Percentiles rank a stretch among this genome's conserved stretches.
phyloP scores from a whole-genome alignment of 2,797 vertebrate genomes.

The Cottoperca gobio region DNA sequence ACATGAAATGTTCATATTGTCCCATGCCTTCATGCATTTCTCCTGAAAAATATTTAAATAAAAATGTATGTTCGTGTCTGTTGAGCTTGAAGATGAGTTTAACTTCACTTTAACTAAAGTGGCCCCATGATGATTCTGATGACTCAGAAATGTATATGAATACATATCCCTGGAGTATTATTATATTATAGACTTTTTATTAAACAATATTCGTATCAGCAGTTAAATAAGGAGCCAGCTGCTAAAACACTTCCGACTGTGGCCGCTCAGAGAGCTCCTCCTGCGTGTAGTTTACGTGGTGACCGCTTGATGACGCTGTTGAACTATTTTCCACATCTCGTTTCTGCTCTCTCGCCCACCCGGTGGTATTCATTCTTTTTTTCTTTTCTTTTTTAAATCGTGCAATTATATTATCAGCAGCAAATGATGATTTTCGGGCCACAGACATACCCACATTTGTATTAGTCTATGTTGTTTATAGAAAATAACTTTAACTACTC shows the following conservation, averaged over 20 bases:
- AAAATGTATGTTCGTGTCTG: not conserved
- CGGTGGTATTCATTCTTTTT: too few species aligned
- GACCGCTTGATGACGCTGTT: conserved; percentile 81
- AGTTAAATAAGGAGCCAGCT: not conserved
- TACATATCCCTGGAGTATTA: not conserved
- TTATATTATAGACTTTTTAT: not conserved
- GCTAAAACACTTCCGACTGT: too few species aligned
- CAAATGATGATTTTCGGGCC: not conserved
- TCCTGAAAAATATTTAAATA: not conserved
- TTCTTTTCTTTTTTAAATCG: not conserved
- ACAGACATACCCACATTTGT: not conserved
- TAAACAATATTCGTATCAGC: not conserved
- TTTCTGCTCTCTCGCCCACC: not conserved
- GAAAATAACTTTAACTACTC: not conserved
- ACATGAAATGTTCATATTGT: too few species aligned
- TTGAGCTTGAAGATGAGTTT: not conserved
- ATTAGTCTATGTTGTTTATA: not conserved
- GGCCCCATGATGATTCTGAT: not conserved
- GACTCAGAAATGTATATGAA: not conserved
- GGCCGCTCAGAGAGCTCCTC: not conserved
- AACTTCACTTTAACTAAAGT: too few species aligned
- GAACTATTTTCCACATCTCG: conserved; percentile 65
- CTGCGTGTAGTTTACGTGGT: not conserved
- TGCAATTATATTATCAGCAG: not conserved
- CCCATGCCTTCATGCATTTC: too few species aligned